Conservation (phyloP, 1,140 invertebrate genomes). For the Drosophila azteca region DNA sequence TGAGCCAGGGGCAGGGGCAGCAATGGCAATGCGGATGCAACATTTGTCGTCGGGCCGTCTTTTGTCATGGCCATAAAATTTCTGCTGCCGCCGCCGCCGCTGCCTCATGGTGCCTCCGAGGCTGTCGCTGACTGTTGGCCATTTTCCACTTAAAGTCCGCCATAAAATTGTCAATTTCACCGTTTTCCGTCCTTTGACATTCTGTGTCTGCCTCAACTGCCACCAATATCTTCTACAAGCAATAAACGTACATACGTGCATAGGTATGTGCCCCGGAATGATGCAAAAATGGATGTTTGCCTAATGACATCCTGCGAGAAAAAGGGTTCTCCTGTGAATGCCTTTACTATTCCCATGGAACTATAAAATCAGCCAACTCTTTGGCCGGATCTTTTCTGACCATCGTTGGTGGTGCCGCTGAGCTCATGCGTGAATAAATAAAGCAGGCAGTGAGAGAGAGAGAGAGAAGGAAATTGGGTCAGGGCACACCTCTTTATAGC, state of each 20-base stretch:
- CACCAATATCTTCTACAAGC: no score
- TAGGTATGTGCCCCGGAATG: slow-evolving; percentile 27
- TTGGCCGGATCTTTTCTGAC: slow-evolving; percentile 9
- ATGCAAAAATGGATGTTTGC: slow-evolving; percentile 53
- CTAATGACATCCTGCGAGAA: slow-evolving; percentile 35
- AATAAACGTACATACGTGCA: no score
- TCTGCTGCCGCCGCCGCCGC: slow-evolving; percentile 12
- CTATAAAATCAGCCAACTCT: slow-evolving; percentile 42
- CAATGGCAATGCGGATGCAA: slow-evolving; percentile 57
- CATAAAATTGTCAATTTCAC: slow-evolving; percentile 72
- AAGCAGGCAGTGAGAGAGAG: slow-evolving; percentile 17
- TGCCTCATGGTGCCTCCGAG: no score
- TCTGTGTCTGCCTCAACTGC: slow-evolving; percentile 6
- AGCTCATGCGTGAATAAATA: slow-evolving; percentile 69
- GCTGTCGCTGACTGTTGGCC: slow-evolving; percentile 45
- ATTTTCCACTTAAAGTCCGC: slow-evolving; percentile 71
- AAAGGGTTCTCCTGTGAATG: slow-evolving; percentile 37
- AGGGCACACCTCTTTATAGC: slow-evolving; percentile 75
- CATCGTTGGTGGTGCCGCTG: slow-evolving; percentile 37
- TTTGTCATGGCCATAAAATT: slow-evolving; percentile 75
- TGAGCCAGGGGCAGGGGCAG: slow-evolving; percentile 7
- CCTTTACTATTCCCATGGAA: slow-evolving; percentile 45
- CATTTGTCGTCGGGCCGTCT: slow-evolving; percentile 55
- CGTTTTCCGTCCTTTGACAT: slow-evolving; percentile 69
- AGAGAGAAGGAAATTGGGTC: slow-evolving; percentile 51